phyloP scores from a whole-genome alignment of 2,888 invertebrate species.

The Mechanitis messenoides region DNA sequence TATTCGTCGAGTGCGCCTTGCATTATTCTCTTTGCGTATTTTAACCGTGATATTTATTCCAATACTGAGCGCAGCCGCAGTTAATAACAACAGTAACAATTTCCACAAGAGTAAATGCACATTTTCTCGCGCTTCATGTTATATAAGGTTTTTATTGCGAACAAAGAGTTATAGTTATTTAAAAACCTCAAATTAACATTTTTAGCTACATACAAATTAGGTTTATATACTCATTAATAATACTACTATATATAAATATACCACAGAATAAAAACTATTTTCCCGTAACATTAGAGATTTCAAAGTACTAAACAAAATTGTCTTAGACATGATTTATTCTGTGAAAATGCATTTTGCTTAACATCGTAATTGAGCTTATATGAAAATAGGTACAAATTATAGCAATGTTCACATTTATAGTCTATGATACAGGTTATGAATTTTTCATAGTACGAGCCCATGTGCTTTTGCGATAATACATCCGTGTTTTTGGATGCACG shows the following conservation, averaged over 20 bases:
- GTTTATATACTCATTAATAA: no score
- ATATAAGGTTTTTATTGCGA: neutral
- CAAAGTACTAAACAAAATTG: no score
- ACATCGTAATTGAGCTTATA: slow-evolving; percentile 19
- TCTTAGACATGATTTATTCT: no score
- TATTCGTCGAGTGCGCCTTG: no score
- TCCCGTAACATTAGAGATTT: no score
- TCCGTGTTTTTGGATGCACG: slow-evolving; percentile 52
- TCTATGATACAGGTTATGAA: slow-evolving; percentile 59
- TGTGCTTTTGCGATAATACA: slow-evolving; percentile 52
- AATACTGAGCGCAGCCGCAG: neutral
- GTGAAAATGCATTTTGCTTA: slow-evolving; percentile 1
- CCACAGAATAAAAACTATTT: no score
- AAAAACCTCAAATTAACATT: neutral
- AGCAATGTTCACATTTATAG: slow-evolving; percentile 27
- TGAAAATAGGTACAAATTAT: slow-evolving; percentile 24
- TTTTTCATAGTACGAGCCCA: slow-evolving; percentile 54
- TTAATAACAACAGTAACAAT: slow-evolving; percentile 1
- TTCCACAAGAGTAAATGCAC: neutral
- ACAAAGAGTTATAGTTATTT: neutral
- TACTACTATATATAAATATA: no score
- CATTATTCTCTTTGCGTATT: neutral
- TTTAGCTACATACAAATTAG: neutral
- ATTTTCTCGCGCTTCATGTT: neutral
- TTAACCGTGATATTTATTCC: neutral